phyloP scores from a whole-genome alignment of 2,888 invertebrate genomes.

The Celastrina argiolus region DNA sequence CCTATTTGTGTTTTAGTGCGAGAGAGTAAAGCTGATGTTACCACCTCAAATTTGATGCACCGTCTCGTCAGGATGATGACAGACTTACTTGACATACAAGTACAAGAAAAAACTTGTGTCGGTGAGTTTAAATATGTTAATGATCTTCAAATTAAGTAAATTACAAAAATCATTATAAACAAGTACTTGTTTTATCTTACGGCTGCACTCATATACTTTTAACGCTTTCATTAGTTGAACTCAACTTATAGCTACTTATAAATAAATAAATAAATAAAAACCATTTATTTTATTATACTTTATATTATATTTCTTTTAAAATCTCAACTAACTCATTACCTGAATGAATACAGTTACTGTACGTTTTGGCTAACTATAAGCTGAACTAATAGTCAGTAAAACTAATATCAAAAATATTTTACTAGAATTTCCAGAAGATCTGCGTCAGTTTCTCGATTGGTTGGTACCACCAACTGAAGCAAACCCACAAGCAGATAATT shows the following conservation, averaged over 20 bases:
- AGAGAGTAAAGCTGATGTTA: slow-evolving; percentile 40
- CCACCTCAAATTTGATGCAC: slow-evolving; percentile 54
- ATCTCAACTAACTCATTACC: too few relatives aligned
- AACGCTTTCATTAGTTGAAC: too few relatives aligned
- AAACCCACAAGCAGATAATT: slow-evolving; percentile 25
- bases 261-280: too few relatives aligned
- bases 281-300: too few relatives aligned
- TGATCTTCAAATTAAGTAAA: background rate
- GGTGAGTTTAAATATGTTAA: slow-evolving; percentile 39
- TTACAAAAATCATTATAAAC: background rate
- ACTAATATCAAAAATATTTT: background rate
- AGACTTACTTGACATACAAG: slow-evolving; percentile 60
- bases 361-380: too few relatives aligned
- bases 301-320: too few relatives aligned
- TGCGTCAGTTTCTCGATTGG: slow-evolving; percentile 56
- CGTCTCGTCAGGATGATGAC: slow-evolving; percentile 56
- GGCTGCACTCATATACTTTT: too few relatives aligned
- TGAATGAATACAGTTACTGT: too few relatives aligned
- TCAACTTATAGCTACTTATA: too few relatives aligned
- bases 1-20: slow-evolving; percentile 33
- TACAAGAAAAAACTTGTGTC: slow-evolving; percentile 58
- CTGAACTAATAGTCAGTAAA: too few relatives aligned
- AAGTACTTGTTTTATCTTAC: too few relatives aligned
- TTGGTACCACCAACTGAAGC: slow-evolving; percentile 41
- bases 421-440: slow-evolving; percentile 55